Conservation (phyloP, 2,113 vertebrate species). For the Cyanistes caeruleus region DNA sequence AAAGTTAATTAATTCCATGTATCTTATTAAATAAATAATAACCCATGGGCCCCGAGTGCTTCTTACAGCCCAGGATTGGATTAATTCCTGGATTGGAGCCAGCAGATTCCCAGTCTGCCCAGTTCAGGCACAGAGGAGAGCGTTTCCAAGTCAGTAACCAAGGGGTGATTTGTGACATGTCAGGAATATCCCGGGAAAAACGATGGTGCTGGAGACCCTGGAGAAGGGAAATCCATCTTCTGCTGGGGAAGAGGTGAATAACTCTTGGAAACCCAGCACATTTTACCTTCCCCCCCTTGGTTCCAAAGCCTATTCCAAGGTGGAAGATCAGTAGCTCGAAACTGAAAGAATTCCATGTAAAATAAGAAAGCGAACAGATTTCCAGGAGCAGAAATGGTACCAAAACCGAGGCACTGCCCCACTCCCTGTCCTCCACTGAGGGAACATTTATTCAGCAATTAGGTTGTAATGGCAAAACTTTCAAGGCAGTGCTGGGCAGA, state of each 20-base stretch:
- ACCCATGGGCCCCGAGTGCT: not conserved
- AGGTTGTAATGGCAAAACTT: constrained; percentile 59
- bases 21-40: constrained; percentile 9
- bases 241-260: not conserved
- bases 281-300: not conserved
- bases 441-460: constrained; percentile 71
- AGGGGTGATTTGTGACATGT: constrained; percentile 18
- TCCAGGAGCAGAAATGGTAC: not conserved
- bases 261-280: constrained; percentile 7
- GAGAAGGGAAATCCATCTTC: constrained; percentile 56
- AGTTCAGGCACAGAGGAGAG: not conserved
- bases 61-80: not conserved
- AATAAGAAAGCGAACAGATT: constrained; percentile 13
- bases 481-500: constrained; percentile 68
- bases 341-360: not conserved
- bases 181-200: constrained; percentile 48
- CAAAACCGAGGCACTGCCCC: not conserved
- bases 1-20: constrained; percentile 1
- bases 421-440: constrained; percentile 28
- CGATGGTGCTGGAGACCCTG: not conserved
- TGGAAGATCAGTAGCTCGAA: not conserved
- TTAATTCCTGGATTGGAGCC: constrained; percentile 22
- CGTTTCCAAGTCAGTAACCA: constrained; percentile 6
- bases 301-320: not conserved
- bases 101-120: not conserved